Evolutionary conservation across 1,140 invertebrate species (phyloP).

Genomic region (Drosophila takahashii): DNA sequence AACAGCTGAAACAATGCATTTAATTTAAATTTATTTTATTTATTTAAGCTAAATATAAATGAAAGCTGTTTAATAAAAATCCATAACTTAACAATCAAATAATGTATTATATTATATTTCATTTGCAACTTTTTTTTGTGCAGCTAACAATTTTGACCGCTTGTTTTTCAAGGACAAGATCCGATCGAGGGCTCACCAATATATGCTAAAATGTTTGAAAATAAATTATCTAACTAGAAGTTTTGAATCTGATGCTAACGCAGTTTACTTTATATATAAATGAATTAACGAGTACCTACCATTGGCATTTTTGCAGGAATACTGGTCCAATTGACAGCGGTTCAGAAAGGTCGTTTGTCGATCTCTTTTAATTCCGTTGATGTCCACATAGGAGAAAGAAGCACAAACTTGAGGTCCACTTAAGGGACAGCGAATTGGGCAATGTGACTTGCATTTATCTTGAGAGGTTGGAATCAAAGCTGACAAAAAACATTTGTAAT

Average conservation of each 20-base stretch:
- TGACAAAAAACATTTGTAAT: neutral
- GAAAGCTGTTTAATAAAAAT: too few species aligned
- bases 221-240: neutral
- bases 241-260: too few species aligned
- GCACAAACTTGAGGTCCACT: slow-evolving; percentile 11
- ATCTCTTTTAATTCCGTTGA: slow-evolving; percentile 2
- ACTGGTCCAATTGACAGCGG: slow-evolving; percentile 1
- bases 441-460: neutral
- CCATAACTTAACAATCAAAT: too few species aligned
- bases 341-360: neutral
- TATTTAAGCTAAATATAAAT: too few species aligned
- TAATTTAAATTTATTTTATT: too few species aligned
- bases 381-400: slow-evolving; percentile 4
- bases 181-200: slow-evolving; percentile 27
- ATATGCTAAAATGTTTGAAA: slow-evolving; percentile 19
- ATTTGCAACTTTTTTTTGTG: too few species aligned
- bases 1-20: too few species aligned
- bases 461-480: neutral
- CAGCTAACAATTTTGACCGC: too few species aligned
- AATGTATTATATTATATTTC: too few species aligned
- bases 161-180: neutral
- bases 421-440: neutral
- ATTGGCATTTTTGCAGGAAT: slow-evolving; percentile 5
- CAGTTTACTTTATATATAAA: too few species aligned
- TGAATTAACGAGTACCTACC: neutral